Base-by-base conservation (phyloP, 92 coral and sea anemone species). In the Epizoanthus rinbou region DNA sequence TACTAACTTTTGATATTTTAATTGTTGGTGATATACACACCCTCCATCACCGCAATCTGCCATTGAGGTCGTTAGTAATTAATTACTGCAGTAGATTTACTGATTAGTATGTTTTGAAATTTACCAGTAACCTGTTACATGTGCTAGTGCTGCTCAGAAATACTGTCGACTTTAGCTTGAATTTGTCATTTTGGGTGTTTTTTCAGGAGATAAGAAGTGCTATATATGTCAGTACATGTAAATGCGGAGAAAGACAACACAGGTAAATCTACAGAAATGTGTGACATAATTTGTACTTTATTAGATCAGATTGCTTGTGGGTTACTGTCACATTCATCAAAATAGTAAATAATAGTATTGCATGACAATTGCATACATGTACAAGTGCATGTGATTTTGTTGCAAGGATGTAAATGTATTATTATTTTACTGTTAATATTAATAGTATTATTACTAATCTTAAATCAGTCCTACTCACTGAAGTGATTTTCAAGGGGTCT, bases 121-220 rank as follows among this genome's bases (percentile, higher is more conserved):
- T 64, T 64, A 64, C 70, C 69, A 64, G 69, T 64, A 64, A 64
- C 4, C 69, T 64, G 69, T 64, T 64, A 64, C 69, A 64, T 64
- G 69, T 64, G 69, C 69, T 64, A 64, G 37, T 64, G 69, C 69
- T 64, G 69, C 69, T 64, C 69, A 64, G 69, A 64, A 64, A 64
- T 64, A 64, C 69, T 64, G 69, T 64, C 69, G 69, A 64, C 69
- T 22, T 64, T 64, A 64, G 69, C 69, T 64, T 64, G 69, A 64
- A 64, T 64, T 64, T 64, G 69, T 64, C 69, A 64, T 64, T 64
- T 64, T 64, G 69, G 69, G 69, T 64, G 69, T 64, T 64, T 64
- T 64, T 64, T 64, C 69, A 64, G 69, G 69, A 64, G 69, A 64
- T 64, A 64, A 64, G 69, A 64, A 64, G 69, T 64, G 69, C 68